phyloP scores from a whole-genome alignment of 2,888 invertebrate genomes.

The Sthenelais limicola region DNA sequence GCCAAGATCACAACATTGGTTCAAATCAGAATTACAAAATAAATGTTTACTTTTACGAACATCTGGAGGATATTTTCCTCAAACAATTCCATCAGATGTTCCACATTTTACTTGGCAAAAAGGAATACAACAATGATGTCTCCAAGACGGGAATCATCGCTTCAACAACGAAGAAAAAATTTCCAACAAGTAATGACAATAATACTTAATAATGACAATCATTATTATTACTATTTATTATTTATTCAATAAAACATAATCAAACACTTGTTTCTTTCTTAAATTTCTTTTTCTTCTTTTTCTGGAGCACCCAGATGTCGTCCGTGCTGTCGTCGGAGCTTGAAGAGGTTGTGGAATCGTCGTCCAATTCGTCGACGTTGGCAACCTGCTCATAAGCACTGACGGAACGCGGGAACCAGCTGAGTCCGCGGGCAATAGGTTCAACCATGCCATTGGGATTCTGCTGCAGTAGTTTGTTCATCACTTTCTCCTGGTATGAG shows the following conservation, averaged over 20 bases:
- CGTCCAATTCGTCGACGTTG: conserved; percentile 69
- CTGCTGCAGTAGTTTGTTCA: conserved; percentile 62
- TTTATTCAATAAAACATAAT: conserved; percentile 11
- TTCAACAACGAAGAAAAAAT: neutral
- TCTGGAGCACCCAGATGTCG: conserved; percentile 65
- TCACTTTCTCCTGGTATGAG: conserved; percentile 62
- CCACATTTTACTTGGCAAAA: neutral
- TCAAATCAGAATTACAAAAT: too few species aligned
- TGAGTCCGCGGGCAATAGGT: conserved; percentile 38
- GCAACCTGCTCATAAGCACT: conserved; percentile 70
- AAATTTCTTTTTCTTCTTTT: conserved; percentile 55
- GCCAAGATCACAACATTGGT: too few species aligned
- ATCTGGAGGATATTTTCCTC: too few species aligned
- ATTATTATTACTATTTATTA: neutral
- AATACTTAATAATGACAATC: neutral
- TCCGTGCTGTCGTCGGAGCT: conserved; percentile 60
- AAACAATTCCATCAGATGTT: too few species aligned
- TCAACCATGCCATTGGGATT: conserved; percentile 47
- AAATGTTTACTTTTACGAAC: too few species aligned
- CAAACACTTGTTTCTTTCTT: conserved; percentile 70
- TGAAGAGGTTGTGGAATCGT: conserved; percentile 59
- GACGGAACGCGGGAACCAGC: conserved; percentile 62
- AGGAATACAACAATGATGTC: neutral
- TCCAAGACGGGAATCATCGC: neutral
- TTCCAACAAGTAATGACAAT: too few species aligned